Evolutionary conservation across 2,797 vertebrate species (phyloP), one percentile per base, ranked within the genome.

Genomic region (Sebastes itinus): DNA sequence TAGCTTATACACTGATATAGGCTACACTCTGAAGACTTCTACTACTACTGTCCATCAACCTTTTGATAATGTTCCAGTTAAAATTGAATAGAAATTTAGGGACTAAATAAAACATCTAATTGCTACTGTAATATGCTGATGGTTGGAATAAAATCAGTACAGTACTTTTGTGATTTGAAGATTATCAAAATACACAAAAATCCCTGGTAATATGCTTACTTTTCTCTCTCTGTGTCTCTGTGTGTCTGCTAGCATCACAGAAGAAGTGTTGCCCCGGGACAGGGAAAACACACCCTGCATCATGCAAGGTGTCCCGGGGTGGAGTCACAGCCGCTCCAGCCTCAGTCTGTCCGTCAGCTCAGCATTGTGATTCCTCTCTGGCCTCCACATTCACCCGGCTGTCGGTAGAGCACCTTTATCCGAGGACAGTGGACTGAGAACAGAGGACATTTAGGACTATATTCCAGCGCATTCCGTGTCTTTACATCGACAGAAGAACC

Each of bases 271-370:
- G 83, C 90, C 88, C 82, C 83, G 6, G 89, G 90, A 67, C 77
- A 85, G 64, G 35, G 75, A 35, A 62, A 72, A 75, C 52, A 30
- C 4, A 9, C 7, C 2, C 30, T 49, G 54, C 12, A 62, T 20
- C 72, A 13, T 11, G 49, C 3, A 42, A 74, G 81, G 87, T 72
- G 75, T 54, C 27, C 70, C 60, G 62, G 92, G 93, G 93, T 76
- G 94, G 92, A 93, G 94, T 72, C 91, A 82, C 58, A 25, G 81
- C 87, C 20, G 61, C 75, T 33, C 52, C 78, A 79, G 74, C 59
- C 42, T 68, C 56, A 2, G 6, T 25, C 59, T 7, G 20, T 27
- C 3, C 35, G 12, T 20, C 5, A 69, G 16, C 72, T 32, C 72
- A 22, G 72, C 75, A 11, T n/a, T 60, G 14, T 27, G 69, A 46